phyloP scores from a whole-genome alignment of 2,797 vertebrate species.

The Anableps anableps region DNA sequence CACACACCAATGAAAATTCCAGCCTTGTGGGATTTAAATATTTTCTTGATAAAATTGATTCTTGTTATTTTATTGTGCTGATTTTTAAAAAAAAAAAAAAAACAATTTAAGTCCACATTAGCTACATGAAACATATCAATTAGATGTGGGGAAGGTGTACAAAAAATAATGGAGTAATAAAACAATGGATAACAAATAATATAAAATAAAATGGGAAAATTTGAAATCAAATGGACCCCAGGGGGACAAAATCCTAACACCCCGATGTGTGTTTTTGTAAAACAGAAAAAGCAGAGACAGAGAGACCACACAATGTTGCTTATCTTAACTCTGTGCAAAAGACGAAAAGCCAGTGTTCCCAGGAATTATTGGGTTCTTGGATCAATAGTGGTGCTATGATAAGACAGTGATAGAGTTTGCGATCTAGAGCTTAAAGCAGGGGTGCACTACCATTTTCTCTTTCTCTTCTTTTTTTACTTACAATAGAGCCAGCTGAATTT shows the following conservation, averaged over 20 bases:
- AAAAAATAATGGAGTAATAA: not conserved
- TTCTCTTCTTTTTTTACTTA: conserved; percentile 9
- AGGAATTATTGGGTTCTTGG: conserved; percentile 65
- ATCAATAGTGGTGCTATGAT: conserved; percentile 75
- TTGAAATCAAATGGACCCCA: not conserved
- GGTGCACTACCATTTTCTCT: conserved; percentile 43
- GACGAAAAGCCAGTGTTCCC: conserved; percentile 59
- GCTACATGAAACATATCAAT: not conserved
- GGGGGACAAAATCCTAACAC: not conserved
- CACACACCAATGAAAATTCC: not conserved
- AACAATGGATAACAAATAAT: not conserved
- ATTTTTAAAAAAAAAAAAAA: not conserved
- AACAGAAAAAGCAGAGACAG: conserved; percentile 23
- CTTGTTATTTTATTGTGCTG: not conserved
- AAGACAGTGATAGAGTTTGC: conserved; percentile 77
- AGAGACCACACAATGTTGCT: conserved; percentile 26
- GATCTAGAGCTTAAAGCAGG: conserved; percentile 66
- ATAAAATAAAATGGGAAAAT: not conserved
- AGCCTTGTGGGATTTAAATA: not conserved
- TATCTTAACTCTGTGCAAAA: conserved; percentile 53
- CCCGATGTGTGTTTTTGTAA: conserved; percentile 9
- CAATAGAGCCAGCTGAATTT: not conserved
- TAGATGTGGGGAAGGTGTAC: not conserved
- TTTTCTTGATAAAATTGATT: not conserved
- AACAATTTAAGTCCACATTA: not conserved